Base-by-base conservation (phyloP, 2,888 invertebrate genomes). In the Agriopis marginaria region DNA sequence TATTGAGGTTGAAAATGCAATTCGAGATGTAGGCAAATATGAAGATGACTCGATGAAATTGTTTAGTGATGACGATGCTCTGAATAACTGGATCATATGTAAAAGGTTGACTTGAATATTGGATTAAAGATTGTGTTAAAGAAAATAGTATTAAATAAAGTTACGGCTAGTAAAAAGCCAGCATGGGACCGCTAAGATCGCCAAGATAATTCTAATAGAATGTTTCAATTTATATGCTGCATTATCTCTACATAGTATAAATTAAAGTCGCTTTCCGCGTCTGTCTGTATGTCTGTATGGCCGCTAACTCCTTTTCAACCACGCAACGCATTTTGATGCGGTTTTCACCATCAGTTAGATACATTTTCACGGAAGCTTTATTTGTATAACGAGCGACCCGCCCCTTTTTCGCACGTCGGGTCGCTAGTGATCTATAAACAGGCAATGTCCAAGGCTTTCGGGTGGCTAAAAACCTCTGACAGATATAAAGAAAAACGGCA, bases 1-100 rank as follows among this genome's bases (percentile, higher is more conserved):
- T 63, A 53, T 63, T 11, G 47, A 51, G 53, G 12, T 45, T 59
- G 7, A 8, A 59, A 32, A 58, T 67, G 67, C 67, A 45, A 12
- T 32, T 63, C 39, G 23, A 63, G 67, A 67, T 65, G 40, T 40
- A 32, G n/a, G 23, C 60, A 53, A 45, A 45, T 39, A 6, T 60
- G 17, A 47, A 60, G n/a, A 49, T 40, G 40, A 58, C 40, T 61
- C 17, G 61, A 58, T 40, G 51, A 42, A 50, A 23, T 62, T 62
- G 51, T 62, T 62, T n/a, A 17, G 32, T 12, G 62, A 62, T 53
- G 61, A 62, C 53, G 51, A 53, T n/a, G 23, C 23, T 17, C 23
- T 17, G 23, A 54, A 61, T 61, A 51, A 51, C 50, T 61, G 59
- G 60, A 60, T 23, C 2, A 7, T 14, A 39, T 54, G n/a, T 39